A percentile compares a stretch with the other conserved stretches of the same genome.
Conservation (phyloP, 2,797 vertebrate genomes). For the Macropodus opercularis region DNA sequence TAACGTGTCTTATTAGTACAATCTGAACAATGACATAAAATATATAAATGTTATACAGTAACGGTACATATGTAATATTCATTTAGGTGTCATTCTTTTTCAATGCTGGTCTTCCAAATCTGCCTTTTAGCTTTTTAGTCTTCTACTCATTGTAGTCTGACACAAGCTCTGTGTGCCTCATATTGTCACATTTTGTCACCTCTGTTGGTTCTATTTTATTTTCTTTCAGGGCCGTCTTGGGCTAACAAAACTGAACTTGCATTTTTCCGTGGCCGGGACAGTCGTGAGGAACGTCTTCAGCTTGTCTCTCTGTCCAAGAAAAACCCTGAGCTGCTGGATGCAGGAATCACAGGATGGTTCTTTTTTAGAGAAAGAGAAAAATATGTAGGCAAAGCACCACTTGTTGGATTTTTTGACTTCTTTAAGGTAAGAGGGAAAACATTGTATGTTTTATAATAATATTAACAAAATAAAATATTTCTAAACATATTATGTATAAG, state of each 20-base stretch:
- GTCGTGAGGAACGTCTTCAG: constrained; percentile 89
- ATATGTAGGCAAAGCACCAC: constrained; percentile 85
- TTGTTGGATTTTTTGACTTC: constrained; percentile 95
- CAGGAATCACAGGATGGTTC: constrained; percentile 94
- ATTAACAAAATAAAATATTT: no score
- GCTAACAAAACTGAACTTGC: constrained; percentile 88
- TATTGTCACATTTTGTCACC: not conserved
- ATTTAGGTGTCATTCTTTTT: not conserved
- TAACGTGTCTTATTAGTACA: not conserved
- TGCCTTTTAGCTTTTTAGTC: not conserved
- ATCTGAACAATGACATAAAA: not conserved
- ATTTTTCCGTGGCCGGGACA: constrained; percentile 93
- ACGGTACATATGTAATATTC: not conserved
- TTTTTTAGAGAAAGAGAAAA: constrained; percentile 94
- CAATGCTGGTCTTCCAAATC: not conserved
- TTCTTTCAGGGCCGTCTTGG: constrained; percentile 85
- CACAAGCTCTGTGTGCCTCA: not conserved
- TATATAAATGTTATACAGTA: no score
- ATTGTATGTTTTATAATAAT: no score
- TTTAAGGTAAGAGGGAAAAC: constrained; percentile 85
- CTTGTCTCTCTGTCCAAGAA: constrained; percentile 87
- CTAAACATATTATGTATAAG: no score
- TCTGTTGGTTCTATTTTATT: not conserved
- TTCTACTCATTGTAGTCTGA: not conserved
- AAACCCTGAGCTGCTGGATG: constrained; percentile 89